A percentile compares a stretch with the other conserved stretches of the same genome.
These are phyloP conservation scores for Lagopus muta DNA, from an alignment of 2,113 vertebrate genomes.

Conservation along the genomic window DNA sequence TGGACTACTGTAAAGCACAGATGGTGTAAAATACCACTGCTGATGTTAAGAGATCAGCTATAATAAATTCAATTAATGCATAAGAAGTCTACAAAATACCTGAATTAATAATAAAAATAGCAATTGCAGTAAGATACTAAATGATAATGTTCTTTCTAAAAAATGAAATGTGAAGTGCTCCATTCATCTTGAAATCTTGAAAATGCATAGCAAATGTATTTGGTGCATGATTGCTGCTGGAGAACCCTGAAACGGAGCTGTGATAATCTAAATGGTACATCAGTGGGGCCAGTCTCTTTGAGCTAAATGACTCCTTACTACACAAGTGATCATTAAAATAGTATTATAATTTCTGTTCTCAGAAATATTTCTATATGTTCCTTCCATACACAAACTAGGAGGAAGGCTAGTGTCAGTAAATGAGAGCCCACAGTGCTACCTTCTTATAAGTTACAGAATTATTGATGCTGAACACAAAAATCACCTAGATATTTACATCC, in stretches of 20 bases:
- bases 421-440: not conserved
- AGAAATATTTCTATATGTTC: not conserved
- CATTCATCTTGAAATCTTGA: not conserved
- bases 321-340: not conserved
- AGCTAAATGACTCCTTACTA: constrained; percentile 8
- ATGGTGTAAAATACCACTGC: not conserved
- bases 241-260: not conserved
- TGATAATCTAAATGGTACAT: accelerated
- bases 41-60: not conserved
- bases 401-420: not conserved
- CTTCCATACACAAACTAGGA: not conserved
- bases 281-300: not conserved
- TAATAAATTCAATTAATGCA: not conserved
- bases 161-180: not conserved
- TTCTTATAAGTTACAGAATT: constrained; percentile 30
- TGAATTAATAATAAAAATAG: not conserved
- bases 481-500: not conserved
- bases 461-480: not conserved
- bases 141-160: not conserved
- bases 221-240: not conserved
- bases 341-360: not conserved
- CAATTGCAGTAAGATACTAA: not conserved
- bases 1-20: not conserved
- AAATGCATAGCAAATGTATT: not conserved
- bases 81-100: not conserved